Base-by-base conservation (phyloP, 2,888 invertebrate species). In the Callyntrura sp. region DNA sequence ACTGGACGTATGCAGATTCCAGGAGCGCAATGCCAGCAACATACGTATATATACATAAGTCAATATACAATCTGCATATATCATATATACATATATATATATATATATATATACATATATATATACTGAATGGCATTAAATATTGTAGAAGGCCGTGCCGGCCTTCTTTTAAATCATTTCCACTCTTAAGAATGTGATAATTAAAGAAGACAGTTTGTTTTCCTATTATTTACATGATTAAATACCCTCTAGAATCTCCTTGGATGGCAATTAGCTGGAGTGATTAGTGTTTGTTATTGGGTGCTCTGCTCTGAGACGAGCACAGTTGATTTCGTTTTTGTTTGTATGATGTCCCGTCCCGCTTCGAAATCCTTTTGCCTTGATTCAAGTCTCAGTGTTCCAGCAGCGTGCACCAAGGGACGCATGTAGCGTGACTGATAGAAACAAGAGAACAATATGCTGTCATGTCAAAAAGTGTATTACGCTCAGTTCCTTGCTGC, bases 371-470 rank as follows among this genome's bases (percentile, higher is more conserved):
- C 62, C 60, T n/a, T 35, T 4, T 35, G 35, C 35, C 35, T 82
- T 73, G 73, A 57, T 82, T 88, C 51, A 57, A 73, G 73, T 48
- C 82, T 68, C 79, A 79, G 79, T 68, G 62, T 43, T 81, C 87
- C 87, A 88, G 87, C 82, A 62, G 87, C 73, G 70, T 88, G 68
- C 73, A 57, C 70, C 87, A 23, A 81, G 82, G 87, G 82, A 81
- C 68, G 70, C 87, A 88, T 88, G 87, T 81, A 70, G 87, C 87
- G 87, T 88, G 87, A 88, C 82, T 82, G 82, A 88, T 82, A 45
- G 73, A 70, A 82, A 82, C 62, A 65, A 70, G 82, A 88, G 82
- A 88, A 81, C 73, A 85, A 85, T 85, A 70, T 76, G 23, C 55
- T 84, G 70, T 70, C 83, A 83, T 84, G 70, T 70, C 83, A 83